Base-by-base conservation (phyloP, 2,888 invertebrate genomes). In the Oxycera nigricornis region DNA sequence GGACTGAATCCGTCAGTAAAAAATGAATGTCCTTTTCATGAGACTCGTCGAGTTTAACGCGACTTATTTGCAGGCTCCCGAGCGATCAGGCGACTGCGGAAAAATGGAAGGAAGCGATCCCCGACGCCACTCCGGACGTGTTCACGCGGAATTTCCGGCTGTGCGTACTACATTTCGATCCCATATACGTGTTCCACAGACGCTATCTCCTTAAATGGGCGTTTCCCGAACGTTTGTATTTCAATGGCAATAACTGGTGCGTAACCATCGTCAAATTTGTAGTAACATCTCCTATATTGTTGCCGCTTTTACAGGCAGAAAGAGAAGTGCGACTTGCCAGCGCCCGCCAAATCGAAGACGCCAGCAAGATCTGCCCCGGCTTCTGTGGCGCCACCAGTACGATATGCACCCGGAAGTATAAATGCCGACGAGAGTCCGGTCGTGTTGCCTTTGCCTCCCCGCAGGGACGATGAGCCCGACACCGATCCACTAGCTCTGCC, bases 401-500 rank as follows among this genome's bases (percentile, higher is more conserved):
- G 11, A n/a, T n/a, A n/a, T 7, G n/a, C 11, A 14, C 46, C 46
- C 14, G 46, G n/a, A 2, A 14, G n/a, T n/a, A n/a, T 17, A 3
- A 46, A 46, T 46, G 46, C 11, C 20, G 65, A 65, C 6, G 65
- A 65, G 24, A 65, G 30, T 2, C 65, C 65, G 1, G 41, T 65
- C 41, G 24, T 24, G 2, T 17, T 65, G 6, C 65, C 65, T 9
- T 35, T 65, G 20, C 65, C 65, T 4, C 65, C 65, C 11, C 65
- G 65, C 20, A 28, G 65, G 3, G 65, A 65, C 2, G 65, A 65
- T 22, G 68, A 68, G 20, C 68, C 68, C 1, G 68, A 50, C 9
- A 28, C 68, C 2, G 68, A 68, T 50, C 68, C 68, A 28, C 50
- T 68, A 2, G 67, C 67, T 24, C n/a, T 62, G 9, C 31, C 62